Evolutionary conservation across 2,113 vertebrate species (phyloP).

Genomic region (Varanus salvator): DNA sequence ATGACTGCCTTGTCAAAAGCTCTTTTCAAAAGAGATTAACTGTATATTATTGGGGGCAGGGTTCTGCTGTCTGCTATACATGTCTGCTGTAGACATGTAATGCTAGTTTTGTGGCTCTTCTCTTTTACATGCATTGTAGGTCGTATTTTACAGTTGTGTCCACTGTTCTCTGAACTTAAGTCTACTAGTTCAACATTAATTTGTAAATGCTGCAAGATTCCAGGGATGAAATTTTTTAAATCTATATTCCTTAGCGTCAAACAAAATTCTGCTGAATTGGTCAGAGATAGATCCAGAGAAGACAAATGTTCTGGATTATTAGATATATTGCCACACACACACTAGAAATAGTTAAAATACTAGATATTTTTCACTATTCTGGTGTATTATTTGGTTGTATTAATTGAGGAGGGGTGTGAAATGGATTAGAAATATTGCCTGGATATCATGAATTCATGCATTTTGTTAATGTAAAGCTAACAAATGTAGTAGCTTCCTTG

Average conservation of each 20-base stretch:
- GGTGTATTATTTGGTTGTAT: not conserved
- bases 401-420: not conserved
- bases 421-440: not conserved
- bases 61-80: not conserved
- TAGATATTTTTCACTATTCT: not conserved
- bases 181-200: conserved; percentile 35
- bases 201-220: not conserved
- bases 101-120: not conserved
- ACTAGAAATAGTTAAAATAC: not conserved
- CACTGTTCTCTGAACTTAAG: conserved; percentile 7
- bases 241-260: not conserved
- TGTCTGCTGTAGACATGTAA: not conserved
- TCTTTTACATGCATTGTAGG: not conserved
- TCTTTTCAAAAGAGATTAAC: not conserved
- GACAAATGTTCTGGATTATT: not conserved
- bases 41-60: not conserved
- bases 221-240: not conserved
- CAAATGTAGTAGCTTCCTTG: not conserved
- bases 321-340: not conserved
- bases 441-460: not conserved
- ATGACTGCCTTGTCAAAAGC: not conserved
- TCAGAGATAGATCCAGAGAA: not conserved
- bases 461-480: not conserved
- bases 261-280: conserved; percentile 25
- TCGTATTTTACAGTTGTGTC: not conserved